A percentile compares a stretch with the other conserved stretches of the same genome.
These are phyloP conservation scores for Heliconius melpomene DNA, from an alignment of 1,140 invertebrate genomes.

Conservation along the genomic window DNA sequence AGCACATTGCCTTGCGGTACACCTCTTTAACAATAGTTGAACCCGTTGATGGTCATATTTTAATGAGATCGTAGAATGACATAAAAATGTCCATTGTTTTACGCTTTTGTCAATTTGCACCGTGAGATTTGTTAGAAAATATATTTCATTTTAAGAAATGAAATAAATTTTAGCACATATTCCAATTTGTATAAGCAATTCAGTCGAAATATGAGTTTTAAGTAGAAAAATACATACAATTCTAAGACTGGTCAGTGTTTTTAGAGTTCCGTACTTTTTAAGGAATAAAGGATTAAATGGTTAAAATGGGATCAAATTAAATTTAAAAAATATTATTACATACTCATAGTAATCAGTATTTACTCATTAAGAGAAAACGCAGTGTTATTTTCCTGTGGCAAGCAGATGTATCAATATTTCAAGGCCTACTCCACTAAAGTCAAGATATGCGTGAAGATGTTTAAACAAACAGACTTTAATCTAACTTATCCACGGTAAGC, in stretches of 20 bases:
- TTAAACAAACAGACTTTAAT: not conserved
- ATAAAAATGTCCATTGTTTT: constrained; percentile 28
- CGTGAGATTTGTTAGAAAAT: constrained; percentile 22
- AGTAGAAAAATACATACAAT: too few relatives aligned
- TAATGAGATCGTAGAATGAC: constrained; percentile 33
- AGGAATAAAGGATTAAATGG: too few relatives aligned
- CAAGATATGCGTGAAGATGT: not conserved
- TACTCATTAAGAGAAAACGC: not conserved
- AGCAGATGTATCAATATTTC: too few relatives aligned
- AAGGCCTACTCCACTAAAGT: not conserved
- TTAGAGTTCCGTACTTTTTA: too few relatives aligned
- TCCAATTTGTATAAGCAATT: too few relatives aligned
- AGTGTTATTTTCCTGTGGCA: too few relatives aligned
- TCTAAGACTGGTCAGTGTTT: too few relatives aligned
- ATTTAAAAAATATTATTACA: too few relatives aligned
- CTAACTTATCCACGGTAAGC: not conserved
- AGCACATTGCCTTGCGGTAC: constrained; percentile 39
- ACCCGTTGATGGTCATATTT: constrained; percentile 30
- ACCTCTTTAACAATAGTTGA: constrained; percentile 27
- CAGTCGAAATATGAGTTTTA: too few relatives aligned
- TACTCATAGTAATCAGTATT: too few relatives aligned
- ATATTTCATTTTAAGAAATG: not conserved
- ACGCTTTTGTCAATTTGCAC: constrained; percentile 28
- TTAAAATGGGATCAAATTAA: too few relatives aligned
- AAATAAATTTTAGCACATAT: too few relatives aligned